Evolutionary conservation across 2,888 invertebrate genomes (phyloP).

Genomic region (Spisula solida): DNA sequence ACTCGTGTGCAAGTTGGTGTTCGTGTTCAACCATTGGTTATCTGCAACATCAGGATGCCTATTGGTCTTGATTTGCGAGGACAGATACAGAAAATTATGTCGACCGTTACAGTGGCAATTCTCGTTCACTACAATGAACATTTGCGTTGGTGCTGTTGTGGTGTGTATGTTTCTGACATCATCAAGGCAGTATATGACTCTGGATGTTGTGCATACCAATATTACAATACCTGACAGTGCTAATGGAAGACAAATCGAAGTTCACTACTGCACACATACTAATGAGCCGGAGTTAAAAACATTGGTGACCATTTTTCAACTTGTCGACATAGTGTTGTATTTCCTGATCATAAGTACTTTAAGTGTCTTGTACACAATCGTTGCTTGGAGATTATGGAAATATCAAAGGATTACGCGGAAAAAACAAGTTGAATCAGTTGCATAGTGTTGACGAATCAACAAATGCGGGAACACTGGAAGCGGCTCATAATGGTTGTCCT

Average conservation of each 20-base stretch:
- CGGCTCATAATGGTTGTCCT: neutral
- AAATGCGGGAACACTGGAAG: neutral
- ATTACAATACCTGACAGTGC: neutral
- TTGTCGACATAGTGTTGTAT: conserved; percentile 20
- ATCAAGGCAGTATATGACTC: conserved; percentile 23
- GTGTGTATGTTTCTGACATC: conserved; percentile 12
- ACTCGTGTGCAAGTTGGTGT: conserved; percentile 40
- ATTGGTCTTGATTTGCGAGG: conserved; percentile 27
- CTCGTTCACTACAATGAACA: neutral
- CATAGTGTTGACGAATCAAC: neutral
- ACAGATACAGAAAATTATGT: conserved; percentile 44
- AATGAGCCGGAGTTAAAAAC: neutral
- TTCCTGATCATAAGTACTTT: neutral
- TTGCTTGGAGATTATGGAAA: conserved; percentile 9
- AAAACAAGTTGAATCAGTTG: neutral
- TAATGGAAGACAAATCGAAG: conserved; percentile 6
- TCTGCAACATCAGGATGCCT: conserved; percentile 7
- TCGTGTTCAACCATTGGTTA: conserved; percentile 33
- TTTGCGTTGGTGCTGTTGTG: neutral
- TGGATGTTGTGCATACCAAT: conserved; percentile 34
- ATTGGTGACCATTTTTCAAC: conserved; percentile 23
- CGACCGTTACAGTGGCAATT: conserved; percentile 38
- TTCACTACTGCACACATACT: conserved; percentile 41
- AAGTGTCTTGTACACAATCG: conserved; percentile 12
- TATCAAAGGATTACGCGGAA: neutral